Conservation (phyloP, 2,888 invertebrate species). For the Nezara viridula region DNA sequence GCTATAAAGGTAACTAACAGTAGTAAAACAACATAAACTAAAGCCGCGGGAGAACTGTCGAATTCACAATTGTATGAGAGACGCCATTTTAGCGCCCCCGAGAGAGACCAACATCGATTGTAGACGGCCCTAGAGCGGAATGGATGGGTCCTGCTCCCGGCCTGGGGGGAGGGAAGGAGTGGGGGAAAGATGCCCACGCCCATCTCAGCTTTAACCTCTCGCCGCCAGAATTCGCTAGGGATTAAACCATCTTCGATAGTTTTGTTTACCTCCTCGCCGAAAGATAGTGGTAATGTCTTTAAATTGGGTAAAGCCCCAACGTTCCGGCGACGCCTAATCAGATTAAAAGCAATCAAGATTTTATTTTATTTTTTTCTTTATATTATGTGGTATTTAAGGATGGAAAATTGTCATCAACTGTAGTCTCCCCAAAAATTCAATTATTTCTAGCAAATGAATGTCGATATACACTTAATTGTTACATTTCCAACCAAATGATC, state of each 20-base stretch:
- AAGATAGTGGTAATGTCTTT: background rate
- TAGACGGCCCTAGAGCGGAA: constrained; percentile 52
- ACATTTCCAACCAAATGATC: too few species aligned
- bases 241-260: background rate
- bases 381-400: too few species aligned
- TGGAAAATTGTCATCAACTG: too few species aligned
- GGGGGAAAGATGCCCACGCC: constrained; percentile 24
- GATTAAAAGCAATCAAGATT: too few species aligned
- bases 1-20: background rate
- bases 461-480: too few species aligned
- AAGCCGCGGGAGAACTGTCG: background rate
- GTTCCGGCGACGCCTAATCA: too few species aligned
- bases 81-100: constrained; percentile 59
- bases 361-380: too few species aligned
- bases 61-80: constrained; percentile 46
- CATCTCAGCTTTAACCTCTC: background rate
- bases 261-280: background rate
- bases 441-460: too few species aligned
- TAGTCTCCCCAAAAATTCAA: too few species aligned
- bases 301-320: too few species aligned
- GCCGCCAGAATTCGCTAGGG: background rate
- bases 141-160: constrained; percentile 39
- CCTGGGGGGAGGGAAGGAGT: background rate
- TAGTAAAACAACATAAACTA: background rate
- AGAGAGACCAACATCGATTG: constrained; percentile 58